phyloP scores from a whole-genome alignment of 2,888 invertebrate species.

The Aelia acuminata region DNA sequence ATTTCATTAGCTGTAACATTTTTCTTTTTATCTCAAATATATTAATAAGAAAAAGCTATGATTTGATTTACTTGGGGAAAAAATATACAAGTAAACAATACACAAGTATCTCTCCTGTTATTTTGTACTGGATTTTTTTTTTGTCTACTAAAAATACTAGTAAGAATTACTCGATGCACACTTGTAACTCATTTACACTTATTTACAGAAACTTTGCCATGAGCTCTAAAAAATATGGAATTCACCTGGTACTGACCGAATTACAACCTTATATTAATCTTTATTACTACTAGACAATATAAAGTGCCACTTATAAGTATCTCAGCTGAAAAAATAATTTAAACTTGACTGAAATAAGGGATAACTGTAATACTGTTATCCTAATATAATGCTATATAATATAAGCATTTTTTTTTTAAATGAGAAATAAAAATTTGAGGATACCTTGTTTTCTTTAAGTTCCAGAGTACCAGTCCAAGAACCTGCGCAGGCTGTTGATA shows the following conservation, averaged over 20 bases:
- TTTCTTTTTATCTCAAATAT: not conserved
- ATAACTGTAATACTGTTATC: not conserved
- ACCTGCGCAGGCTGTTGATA: not conserved
- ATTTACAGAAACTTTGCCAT: no score
- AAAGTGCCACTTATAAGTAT: not conserved
- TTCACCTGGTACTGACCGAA: not conserved
- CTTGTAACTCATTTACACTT: not conserved
- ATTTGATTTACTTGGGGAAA: not conserved
- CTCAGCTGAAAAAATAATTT: not conserved
- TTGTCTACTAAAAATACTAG: not conserved
- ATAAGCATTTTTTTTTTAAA: not conserved
- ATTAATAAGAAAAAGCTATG: not conserved
- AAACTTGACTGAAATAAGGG: not conserved
- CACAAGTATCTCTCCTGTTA: not conserved
- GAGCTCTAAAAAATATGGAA: not conserved
- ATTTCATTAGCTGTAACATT: not conserved
- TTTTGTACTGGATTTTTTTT: not conserved
- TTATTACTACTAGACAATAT: not conserved
- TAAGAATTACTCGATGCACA: not conserved
- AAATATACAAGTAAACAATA: not conserved
- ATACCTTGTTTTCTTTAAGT: slow-evolving; percentile 49
- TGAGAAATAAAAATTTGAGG: not conserved
- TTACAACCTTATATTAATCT: no score
- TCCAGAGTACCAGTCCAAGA: slow-evolving; percentile 46
- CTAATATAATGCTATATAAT: no score